Evolutionary conservation across 2,797 vertebrate species (phyloP), one percentile per base, ranked within the genome.

Genomic region (Acanthurus tractus): DNA sequence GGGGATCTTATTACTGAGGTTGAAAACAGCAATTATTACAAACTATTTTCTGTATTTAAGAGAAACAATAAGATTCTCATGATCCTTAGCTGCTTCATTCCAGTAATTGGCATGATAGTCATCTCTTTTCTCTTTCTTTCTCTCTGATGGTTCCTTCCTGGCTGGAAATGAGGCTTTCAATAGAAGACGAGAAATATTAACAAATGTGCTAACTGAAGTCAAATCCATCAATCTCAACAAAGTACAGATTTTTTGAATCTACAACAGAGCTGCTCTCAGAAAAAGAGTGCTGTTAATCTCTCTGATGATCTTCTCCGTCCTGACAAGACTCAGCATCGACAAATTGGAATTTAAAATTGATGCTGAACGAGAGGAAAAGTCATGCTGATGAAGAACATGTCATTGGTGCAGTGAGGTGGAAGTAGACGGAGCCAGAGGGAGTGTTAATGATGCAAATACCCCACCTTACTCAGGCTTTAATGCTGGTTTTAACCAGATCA

Each of bases 261-360:
- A 67, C 46, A 70, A 46, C 55, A 58, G 53, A 79, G 67, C 52
- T 67, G 57, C 67, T 63, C 50, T 71, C 34, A 48, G 76, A 40
- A 63, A 34, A 58, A 52, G 38, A 3, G 66, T 38, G 52, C 66
- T 2, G 17, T 70, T 77, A 80, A 86, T 86, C 82, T 79, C 17
- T 74, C 53, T 70, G 65, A 78, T 81, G 68, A 82, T 81, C 64
- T 71, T 79, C 66, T 74, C 65, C 46, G 38, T 58, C 54, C 50
- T 71, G 66, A 64, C 74, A 74, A 70, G 53, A 73, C 74, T 77
- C 75, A 46, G 63, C 53, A 40, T 70, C 13, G 1, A 81, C 61
- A 78, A 72, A 77, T 63, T 55, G 22, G 48, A 72, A 69, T 70
- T 70, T 53, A 20, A 84, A 84, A 79, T 63, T 56, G 62, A 75